A percentile compares a stretch with the other conserved stretches of the same genome.
These are phyloP conservation scores for Heliconius hewitsoni DNA, from an alignment of 1,140 invertebrate species.

Conservation along the genomic window DNA sequence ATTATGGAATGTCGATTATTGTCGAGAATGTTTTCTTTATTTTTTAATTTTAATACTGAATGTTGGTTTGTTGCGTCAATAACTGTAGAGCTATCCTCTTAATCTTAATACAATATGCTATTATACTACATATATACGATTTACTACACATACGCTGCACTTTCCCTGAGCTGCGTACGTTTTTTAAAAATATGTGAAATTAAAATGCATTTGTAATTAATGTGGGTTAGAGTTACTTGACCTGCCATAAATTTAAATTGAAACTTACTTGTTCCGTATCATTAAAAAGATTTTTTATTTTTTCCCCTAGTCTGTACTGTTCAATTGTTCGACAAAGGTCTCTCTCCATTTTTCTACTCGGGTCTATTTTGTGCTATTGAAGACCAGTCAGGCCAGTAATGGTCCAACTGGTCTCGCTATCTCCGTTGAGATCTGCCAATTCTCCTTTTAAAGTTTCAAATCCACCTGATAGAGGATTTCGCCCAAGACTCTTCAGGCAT, in stretches of 20 bases:
- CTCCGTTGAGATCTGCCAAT: too few relatives aligned
- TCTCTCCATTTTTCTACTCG: too few relatives aligned
- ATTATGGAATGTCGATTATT: slow-evolving; percentile 34
- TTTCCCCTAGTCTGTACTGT: neutral
- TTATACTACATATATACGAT: neutral
- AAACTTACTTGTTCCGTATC: neutral
- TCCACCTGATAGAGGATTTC: too few relatives aligned
- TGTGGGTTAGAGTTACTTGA: neutral
- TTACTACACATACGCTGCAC: neutral
- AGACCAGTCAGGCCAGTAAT: too few relatives aligned
- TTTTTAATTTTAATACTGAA: neutral
- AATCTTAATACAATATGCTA: neutral
- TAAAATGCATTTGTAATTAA: neutral
- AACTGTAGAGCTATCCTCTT: neutral
- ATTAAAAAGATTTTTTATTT: neutral
- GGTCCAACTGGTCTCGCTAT: too few relatives aligned
- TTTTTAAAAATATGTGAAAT: neutral
- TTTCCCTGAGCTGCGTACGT: neutral
- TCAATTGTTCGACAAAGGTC: neutral
- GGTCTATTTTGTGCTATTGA: too few relatives aligned
- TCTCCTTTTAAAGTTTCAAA: too few relatives aligned
- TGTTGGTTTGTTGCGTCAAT: neutral
- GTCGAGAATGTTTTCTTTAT: slow-evolving; percentile 25
- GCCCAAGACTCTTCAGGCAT: too few relatives aligned
- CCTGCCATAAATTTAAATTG: neutral